Evolutionary conservation across 2,797 vertebrate genomes (phyloP).

Genomic region (Macropus fuliginosus): DNA sequence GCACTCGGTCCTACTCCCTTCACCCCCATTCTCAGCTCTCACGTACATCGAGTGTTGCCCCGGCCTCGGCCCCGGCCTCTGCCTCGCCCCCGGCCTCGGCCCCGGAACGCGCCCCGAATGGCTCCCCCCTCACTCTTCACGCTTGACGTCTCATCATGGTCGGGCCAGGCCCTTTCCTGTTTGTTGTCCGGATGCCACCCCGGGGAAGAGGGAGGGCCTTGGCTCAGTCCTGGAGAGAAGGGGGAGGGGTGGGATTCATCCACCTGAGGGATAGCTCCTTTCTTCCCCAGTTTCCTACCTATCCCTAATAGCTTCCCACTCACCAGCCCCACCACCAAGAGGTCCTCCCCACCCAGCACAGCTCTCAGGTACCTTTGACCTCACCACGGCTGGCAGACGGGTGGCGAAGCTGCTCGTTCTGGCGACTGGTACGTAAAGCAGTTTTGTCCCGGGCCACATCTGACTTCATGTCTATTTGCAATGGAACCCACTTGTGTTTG

Average conservation of each 20-base stretch:
- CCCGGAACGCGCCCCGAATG: constrained; percentile 94
- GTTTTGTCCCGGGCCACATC: constrained; percentile 96
- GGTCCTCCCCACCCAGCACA: constrained; percentile 4
- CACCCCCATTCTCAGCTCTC: constrained; percentile 76
- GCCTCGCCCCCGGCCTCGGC: constrained; percentile 93
- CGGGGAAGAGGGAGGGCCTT: constrained; percentile 67
- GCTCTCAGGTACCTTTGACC: constrained; percentile 89
- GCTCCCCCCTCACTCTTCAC: constrained; percentile 98
- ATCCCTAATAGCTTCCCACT: neutral
- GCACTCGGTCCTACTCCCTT: constrained; percentile 59
- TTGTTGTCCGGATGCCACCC: constrained; percentile 96
- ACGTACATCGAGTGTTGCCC: constrained; percentile 87
- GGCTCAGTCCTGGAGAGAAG: constrained; percentile 18
- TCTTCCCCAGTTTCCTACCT: neutral
- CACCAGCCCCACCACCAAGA: neutral
- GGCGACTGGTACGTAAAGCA: constrained; percentile 94
- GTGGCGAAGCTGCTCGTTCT: constrained; percentile 92
- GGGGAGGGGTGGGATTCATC: neutral
- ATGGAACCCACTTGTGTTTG: constrained; percentile 99
- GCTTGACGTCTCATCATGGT: constrained; percentile 97
- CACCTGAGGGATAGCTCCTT: neutral
- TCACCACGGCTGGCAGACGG: constrained; percentile 92
- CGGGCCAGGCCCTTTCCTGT: constrained; percentile 94
- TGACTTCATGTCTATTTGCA: constrained; percentile 98
- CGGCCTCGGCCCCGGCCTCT: constrained; percentile 93